Percentiles rank a stretch among this genome's conserved stretches.
Evolutionary conservation across 2,797 vertebrate species (phyloP).

Genomic region (Channallabes apus): DNA sequence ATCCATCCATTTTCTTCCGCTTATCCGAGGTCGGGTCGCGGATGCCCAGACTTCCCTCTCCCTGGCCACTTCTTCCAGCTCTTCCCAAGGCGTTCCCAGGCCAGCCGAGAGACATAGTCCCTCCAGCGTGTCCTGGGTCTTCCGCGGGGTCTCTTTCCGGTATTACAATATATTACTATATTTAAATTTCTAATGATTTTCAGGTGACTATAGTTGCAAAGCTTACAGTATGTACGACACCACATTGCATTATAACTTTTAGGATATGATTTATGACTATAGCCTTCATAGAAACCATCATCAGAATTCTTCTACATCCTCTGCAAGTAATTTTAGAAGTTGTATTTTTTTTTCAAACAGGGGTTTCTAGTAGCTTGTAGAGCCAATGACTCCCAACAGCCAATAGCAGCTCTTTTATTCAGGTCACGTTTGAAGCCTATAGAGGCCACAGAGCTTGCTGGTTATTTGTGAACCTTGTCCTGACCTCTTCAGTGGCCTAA

Average conservation of each 20-base stretch:
- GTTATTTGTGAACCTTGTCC: slow-evolving; percentile 4
- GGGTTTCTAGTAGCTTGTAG: not conserved
- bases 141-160: too few relatives aligned
- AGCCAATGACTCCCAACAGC: not conserved
- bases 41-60: too few relatives aligned
- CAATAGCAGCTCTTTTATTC: slow-evolving; percentile 6
- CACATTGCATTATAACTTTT: not conserved
- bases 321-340: not conserved
- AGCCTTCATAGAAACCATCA: not conserved
- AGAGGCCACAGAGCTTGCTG: not conserved
- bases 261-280: not conserved
- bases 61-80: too few relatives aligned
- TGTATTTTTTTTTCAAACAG: not conserved
- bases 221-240: not conserved
- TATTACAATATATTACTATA: too few relatives aligned
- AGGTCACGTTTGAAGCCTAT: not conserved
- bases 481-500: slow-evolving; percentile 15
- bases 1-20: too few relatives aligned
- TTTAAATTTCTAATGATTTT: not conserved
- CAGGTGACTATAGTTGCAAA: not conserved
- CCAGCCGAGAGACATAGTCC: too few relatives aligned
- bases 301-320: not conserved
- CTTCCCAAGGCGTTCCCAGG: too few relatives aligned
- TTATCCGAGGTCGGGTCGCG: too few relatives aligned
- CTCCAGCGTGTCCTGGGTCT: too few relatives aligned